Evolutionary conservation across 2,113 vertebrate species (phyloP).

Genomic region (Lota lota): DNA sequence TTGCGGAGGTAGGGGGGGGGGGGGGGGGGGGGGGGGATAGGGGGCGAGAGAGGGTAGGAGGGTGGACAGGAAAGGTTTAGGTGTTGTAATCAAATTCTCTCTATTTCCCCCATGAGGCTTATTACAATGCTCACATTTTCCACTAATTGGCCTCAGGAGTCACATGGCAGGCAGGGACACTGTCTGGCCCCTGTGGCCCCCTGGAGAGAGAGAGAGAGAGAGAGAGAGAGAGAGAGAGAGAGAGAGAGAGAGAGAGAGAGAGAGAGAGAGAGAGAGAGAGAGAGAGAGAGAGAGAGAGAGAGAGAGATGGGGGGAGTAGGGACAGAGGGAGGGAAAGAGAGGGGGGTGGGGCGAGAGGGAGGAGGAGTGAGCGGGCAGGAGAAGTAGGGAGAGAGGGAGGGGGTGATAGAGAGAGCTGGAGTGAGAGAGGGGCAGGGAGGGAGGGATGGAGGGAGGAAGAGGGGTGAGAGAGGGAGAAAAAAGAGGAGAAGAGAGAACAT

Average conservation of each 20-base stretch:
- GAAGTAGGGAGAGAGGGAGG: too few species aligned
- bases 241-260: not conserved
- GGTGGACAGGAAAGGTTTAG: constrained; percentile 62
- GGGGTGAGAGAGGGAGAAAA: too few species aligned
- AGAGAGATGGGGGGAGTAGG: too few species aligned
- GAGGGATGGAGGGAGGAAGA: too few species aligned
- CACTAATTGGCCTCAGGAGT: constrained; percentile 65
- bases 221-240: constrained; percentile 2
- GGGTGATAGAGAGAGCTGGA: too few species aligned
- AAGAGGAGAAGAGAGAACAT: constrained; percentile 16
- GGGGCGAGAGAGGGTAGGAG: too few species aligned
- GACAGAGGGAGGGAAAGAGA: not conserved
- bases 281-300: too few species aligned
- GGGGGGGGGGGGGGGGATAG: constrained; percentile 16
- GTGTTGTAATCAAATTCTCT: constrained; percentile 68
- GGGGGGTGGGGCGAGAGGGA: not conserved
- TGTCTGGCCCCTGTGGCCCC: constrained; percentile 49
- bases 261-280: too few species aligned
- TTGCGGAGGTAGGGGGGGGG: constrained; percentile 10
- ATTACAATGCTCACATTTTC: constrained; percentile 56
- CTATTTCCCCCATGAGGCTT: constrained; percentile 59
- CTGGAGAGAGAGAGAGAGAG: not conserved
- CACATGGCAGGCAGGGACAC: constrained; percentile 50
- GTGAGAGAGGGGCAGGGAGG: too few species aligned
- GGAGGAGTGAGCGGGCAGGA: too few species aligned